Percentiles rank a stretch among this genome's conserved stretches.
Evolutionary conservation across 2,888 invertebrate species (phyloP).

Genomic region (Thalpophila matura): DNA sequence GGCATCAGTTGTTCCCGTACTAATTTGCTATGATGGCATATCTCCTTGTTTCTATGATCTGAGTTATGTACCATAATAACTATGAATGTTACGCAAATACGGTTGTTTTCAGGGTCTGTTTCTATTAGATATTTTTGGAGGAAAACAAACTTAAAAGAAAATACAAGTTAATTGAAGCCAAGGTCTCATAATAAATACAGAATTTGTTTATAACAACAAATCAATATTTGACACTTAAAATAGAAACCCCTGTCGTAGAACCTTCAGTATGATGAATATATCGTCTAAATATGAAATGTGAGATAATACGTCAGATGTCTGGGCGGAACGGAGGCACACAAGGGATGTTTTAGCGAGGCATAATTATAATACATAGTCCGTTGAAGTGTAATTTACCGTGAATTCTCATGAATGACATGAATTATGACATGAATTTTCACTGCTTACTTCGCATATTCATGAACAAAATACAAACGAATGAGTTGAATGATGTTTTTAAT

Average conservation of each 20-base stretch:
- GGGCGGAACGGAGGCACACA: slow-evolving; percentile 26
- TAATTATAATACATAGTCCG: slow-evolving; percentile 47
- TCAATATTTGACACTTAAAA: slow-evolving; percentile 7
- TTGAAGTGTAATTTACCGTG: slow-evolving; percentile 54
- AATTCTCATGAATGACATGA: slow-evolving; percentile 66
- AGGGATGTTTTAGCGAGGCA: slow-evolving; percentile 43
- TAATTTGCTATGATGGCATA: no score
- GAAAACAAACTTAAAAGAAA: no score
- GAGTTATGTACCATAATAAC: no score
- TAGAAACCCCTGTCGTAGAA: not conserved
- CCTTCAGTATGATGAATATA: slow-evolving; percentile 9
- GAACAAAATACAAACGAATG: not conserved
- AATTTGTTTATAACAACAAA: not conserved
- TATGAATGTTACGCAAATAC: no score
- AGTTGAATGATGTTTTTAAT: not conserved
- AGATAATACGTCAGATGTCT: slow-evolving; percentile 42
- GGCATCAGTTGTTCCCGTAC: no score
- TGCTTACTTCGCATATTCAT: slow-evolving; percentile 19
- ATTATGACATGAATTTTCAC: slow-evolving; percentile 68
- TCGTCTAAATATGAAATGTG: slow-evolving; percentile 30
- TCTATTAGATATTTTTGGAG: no score
- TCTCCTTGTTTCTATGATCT: no score
- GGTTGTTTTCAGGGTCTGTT: no score
- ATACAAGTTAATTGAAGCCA: no score
- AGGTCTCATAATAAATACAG: not conserved